Evolutionary conservation across 1,140 invertebrate genomes (phyloP), one percentile per base, ranked within the genome.

Genomic region (Plodia interpunctella): DNA sequence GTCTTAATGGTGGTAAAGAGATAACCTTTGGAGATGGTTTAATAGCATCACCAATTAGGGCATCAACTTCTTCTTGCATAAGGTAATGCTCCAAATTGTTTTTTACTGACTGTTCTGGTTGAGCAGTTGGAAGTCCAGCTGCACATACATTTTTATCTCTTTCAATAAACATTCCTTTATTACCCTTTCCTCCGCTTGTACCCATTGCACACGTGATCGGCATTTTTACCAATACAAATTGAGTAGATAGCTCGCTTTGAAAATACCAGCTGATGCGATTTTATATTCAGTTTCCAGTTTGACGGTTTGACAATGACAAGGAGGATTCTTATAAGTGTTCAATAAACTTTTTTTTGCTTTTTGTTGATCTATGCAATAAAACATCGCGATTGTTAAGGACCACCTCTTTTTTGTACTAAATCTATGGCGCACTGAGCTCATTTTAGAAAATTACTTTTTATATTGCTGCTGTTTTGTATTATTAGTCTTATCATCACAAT

Each of bases 21-120:
- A 55, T 59, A 20, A 68, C 60, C 55, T 62, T 63, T 55, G 32
- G 49, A 58, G 57, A 54, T 55, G 69, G 76, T n/a, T 83, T 74
- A 13, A 80, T 71, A 2, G 76, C 72, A 59, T 87, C 78, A 55
- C 75, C 62, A 49, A 83, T 68, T 6, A 88, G 59, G 0, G 83
- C 83, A 52, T 74, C 70, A 19, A 80, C 72, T 73, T 85, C 59
- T 59, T 87, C 83, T 65, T 81, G 75, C 8, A 85, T n/a, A 15
- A 62, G 55, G 50, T 87, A 85, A 59, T 77, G 62, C 59, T 73
- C 49, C 10, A 87, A 58, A 57, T 35, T 64, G n/a, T 68, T 62
- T 44, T 55, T 32, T 5, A 83, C 63, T 17, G 6, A 62, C 35
- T 66, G 56, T 9, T 69, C 65, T 5, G 56, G 35, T 60, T 78